Evolutionary conservation across 2,888 invertebrate species (phyloP).

Genomic region (Callyntrura sp.): DNA sequence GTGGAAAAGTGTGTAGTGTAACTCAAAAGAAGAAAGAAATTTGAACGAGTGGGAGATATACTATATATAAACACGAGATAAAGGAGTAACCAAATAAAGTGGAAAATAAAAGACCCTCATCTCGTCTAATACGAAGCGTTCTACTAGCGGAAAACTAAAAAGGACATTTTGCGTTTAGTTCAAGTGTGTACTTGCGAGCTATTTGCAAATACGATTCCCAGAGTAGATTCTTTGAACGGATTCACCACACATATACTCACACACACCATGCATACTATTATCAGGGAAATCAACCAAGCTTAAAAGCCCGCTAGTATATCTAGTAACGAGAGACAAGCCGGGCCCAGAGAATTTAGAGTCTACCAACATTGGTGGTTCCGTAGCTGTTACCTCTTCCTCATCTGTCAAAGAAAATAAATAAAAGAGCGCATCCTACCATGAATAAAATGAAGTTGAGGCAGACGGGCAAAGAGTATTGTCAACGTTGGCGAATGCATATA

Average conservation of each 20-base stretch:
- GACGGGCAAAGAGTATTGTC: not conserved
- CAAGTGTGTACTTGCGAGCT: not conserved
- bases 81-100: not conserved
- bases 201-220: constrained; percentile 10
- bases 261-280: not conserved
- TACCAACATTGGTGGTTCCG: too few species aligned
- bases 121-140: too few species aligned
- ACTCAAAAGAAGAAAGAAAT: too few species aligned
- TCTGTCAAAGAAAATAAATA: constrained; percentile 46
- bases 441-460: constrained; percentile 22
- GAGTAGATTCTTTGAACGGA: not conserved
- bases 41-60: not conserved
- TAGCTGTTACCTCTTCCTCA: not conserved
- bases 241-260: too few species aligned
- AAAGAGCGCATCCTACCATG: constrained; percentile 34
- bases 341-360: not conserved
- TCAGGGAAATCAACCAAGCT: not conserved
- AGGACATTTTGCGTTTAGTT: not conserved
- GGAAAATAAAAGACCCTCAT: not conserved
- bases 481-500: not conserved
- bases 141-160: not conserved
- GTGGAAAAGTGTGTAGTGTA: not conserved
- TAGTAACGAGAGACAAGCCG: too few species aligned
- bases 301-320: not conserved
- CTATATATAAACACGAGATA: not conserved